Evolutionary conservation across 1,140 invertebrate genomes (phyloP).

Genomic region (Cepaea nemoralis): DNA sequence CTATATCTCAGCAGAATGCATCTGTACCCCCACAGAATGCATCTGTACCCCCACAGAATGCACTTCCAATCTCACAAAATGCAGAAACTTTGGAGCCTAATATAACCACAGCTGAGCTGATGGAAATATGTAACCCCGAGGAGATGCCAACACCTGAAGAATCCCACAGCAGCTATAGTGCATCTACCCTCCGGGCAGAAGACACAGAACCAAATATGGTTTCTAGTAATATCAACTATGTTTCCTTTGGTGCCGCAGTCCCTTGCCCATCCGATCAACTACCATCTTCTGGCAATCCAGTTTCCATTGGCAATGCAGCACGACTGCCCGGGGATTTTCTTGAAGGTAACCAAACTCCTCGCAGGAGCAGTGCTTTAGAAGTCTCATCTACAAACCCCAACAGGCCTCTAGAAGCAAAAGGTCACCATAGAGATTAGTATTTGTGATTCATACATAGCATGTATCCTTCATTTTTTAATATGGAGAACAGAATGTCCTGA

Average conservation of each 20-base stretch:
- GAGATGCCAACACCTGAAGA: not conserved
- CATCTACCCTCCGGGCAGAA: not conserved
- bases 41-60: too few species aligned
- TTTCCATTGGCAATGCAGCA: not conserved
- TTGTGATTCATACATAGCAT: too few species aligned
- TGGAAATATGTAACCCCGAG: not conserved
- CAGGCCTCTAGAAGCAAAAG: too few species aligned
- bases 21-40: too few species aligned
- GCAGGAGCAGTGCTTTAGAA: too few species aligned
- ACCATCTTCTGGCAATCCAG: not conserved
- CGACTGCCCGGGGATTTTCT: not conserved
- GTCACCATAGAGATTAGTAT: too few species aligned
- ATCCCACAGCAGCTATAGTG: not conserved
- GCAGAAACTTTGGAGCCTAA: not conserved
- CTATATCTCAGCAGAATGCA: too few species aligned
- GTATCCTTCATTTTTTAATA: too few species aligned
- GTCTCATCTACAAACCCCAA: too few species aligned
- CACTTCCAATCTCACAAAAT: not conserved
- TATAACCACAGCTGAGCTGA: not conserved
- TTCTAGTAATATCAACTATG: not conserved
- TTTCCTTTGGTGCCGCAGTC: not conserved
- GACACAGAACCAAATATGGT: not conserved
- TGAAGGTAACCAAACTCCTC: too few species aligned
- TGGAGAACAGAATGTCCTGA: too few species aligned
- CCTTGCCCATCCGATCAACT: not conserved